Evolutionary conservation across 2,113 vertebrate genomes (phyloP), one percentile per base, ranked within the genome.

Genomic region (Nothocercus julius): DNA sequence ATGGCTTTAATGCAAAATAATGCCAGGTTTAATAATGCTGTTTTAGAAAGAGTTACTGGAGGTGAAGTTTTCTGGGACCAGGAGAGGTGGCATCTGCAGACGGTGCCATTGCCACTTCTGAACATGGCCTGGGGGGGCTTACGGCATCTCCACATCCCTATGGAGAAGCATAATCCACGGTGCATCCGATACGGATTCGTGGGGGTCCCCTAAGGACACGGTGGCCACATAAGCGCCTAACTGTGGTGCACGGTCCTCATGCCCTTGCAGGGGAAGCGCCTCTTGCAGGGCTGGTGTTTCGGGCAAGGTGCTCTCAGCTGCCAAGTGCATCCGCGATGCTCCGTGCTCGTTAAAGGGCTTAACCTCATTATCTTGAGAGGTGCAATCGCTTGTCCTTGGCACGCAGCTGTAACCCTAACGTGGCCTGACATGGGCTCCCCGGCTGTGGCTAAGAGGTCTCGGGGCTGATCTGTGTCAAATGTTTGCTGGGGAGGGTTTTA

Each of bases 301-400:
- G 58, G 42, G 66, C 45, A 85, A 63, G 83, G 25, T 73, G 70
- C 19, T 89, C 81, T 40, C 0, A 0, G 25, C 40, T 69, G 53
- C 30, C 19, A 69, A 21, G 47, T 5, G 30, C 34, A 11, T 53
- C 62, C 34, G 75, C 34, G 72, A n/a, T 1, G 8, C 12, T 16
- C 36, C 16, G 47, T 15, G 3, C 66, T 51, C 3, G 18, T 92
- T 84, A 62, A 73, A 73, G 72, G 51, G 34, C 18, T 80, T 87
- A 74, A 90, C 82, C 61, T 87, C 70, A 8, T 90, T 87, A 84
- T 61, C 78, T 45, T 78, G 88, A 81, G 82, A 87, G 69, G 74
- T 81, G 58, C 38, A 68, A 81, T 53, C 7, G 5, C 68, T 77
- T 2, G 5, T 66, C 64, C 34, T 49, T 17, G 19, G 21, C 69